These are phyloP conservation scores for Sitophilus oryzae DNA, from an alignment of 1,140 invertebrate genomes.

Conservation along the genomic window DNA sequence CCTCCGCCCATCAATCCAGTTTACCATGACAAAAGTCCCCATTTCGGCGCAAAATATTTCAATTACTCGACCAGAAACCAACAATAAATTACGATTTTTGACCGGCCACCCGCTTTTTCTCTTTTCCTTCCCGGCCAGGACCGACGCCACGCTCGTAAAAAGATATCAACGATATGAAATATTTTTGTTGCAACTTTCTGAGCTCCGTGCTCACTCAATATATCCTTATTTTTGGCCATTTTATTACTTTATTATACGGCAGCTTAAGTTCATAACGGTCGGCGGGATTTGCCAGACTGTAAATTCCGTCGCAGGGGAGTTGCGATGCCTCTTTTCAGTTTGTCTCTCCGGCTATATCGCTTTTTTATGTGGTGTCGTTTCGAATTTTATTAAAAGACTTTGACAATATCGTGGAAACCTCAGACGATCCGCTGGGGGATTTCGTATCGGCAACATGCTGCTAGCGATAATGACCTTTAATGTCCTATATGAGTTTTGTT, in stretches of 20 bases:
- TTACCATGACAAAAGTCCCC: constrained; percentile 40
- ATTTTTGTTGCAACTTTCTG: constrained; percentile 39
- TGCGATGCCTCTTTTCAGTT: constrained; percentile 13
- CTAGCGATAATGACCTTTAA: not conserved
- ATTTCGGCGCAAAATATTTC: constrained; percentile 38
- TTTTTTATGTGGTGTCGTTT: constrained; percentile 15
- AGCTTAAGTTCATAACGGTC: constrained; percentile 40
- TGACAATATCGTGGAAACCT: not conserved
- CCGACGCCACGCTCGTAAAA: constrained; percentile 34
- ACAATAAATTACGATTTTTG: constrained; percentile 39
- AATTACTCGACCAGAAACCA: constrained; percentile 37
- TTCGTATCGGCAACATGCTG: not conserved
- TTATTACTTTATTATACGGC: constrained; percentile 44
- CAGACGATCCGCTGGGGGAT: not conserved
- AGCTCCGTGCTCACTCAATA: constrained; percentile 41
- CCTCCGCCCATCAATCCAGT: constrained; percentile 36
- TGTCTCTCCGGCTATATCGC: constrained; percentile 6
- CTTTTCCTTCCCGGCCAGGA: too few relatives aligned
- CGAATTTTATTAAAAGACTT: constrained; percentile 21
- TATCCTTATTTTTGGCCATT: constrained; percentile 44
- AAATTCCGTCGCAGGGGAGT: constrained; percentile 33
- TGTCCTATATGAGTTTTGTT: too few relatives aligned
- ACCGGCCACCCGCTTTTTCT: constrained; percentile 36
- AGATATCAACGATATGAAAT: constrained; percentile 41
- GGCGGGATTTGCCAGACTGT: constrained; percentile 38